Percentiles rank a stretch among this genome's conserved stretches.
These are phyloP conservation scores for Thinocorus orbignyianus DNA, from an alignment of 2,113 vertebrate species.

Conservation along the genomic window DNA sequence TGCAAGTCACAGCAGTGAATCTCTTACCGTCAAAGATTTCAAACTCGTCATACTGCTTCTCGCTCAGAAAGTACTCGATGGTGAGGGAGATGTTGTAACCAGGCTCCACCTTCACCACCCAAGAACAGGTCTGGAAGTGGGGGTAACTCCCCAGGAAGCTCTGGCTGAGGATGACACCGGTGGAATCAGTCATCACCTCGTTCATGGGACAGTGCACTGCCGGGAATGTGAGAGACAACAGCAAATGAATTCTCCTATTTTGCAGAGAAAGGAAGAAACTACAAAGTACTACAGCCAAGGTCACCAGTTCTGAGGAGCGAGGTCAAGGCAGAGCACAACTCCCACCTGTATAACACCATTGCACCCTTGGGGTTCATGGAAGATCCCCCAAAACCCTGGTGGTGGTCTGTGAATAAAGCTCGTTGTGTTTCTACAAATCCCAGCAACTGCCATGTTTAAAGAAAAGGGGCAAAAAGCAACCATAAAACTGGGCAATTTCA, in stretches of 20 bases:
- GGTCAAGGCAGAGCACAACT: neutral
- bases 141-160: conserved; percentile 90
- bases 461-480: neutral
- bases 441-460: accelerated
- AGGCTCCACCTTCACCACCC: conserved; percentile 91
- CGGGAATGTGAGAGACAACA: neutral
- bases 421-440: neutral
- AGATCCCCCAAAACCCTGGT: neutral
- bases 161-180: conserved; percentile 93
- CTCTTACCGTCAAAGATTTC: conserved; percentile 94
- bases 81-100: conserved; percentile 92
- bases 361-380: neutral
- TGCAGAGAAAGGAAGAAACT: neutral
- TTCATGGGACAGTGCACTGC: conserved; percentile 94
- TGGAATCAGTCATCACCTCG: conserved; percentile 89
- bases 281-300: accelerated
- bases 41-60: conserved; percentile 94
- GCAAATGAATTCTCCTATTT: accelerated
- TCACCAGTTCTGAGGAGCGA: neutral
- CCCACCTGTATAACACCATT: accelerated
- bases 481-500: neutral
- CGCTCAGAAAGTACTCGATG: conserved; percentile 95
- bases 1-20: accelerated
- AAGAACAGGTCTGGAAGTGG: conserved; percentile 96
- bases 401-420: accelerated